A percentile compares a stretch with the other conserved stretches of the same genome.
These are phyloP conservation scores for Papilio protenor DNA, from an alignment of 2,888 invertebrate genomes.

Conservation along the genomic window DNA sequence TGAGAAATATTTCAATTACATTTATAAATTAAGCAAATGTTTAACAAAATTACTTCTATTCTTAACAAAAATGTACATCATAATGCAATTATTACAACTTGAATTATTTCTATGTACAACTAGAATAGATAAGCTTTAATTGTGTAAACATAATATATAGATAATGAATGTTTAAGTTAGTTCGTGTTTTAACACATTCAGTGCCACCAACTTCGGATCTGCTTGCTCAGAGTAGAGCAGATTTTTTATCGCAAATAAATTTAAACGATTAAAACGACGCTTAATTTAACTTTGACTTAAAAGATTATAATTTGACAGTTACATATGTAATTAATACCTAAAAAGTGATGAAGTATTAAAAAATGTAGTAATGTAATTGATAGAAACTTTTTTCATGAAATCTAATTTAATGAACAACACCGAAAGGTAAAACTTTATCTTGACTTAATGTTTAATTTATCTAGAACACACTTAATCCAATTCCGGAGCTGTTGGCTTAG, in stretches of 20 bases:
- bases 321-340: no score
- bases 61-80: conserved; percentile 19
- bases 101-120: conserved; percentile 2
- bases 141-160: background rate
- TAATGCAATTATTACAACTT: conserved; percentile 1
- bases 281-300: no score
- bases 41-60: conserved; percentile 15
- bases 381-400: no score
- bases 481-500: conserved; percentile 73
- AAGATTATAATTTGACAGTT: no score
- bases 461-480: conserved; percentile 70
- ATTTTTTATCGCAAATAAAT: no score
- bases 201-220: background rate
- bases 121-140: background rate
- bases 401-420: background rate
- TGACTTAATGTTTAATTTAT: background rate
- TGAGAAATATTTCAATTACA: background rate
- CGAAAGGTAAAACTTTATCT: background rate
- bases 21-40: background rate
- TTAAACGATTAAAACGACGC: no score
- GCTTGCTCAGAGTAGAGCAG: no score
- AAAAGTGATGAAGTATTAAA: no score
- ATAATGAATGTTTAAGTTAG: conserved; percentile 1
- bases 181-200: background rate
- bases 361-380: no score